A percentile compares a stretch with the other conserved stretches of the same genome.
These are phyloP conservation scores for Odontamblyopus rebecca DNA, from an alignment of 2,797 vertebrate species.

Conservation along the genomic window DNA sequence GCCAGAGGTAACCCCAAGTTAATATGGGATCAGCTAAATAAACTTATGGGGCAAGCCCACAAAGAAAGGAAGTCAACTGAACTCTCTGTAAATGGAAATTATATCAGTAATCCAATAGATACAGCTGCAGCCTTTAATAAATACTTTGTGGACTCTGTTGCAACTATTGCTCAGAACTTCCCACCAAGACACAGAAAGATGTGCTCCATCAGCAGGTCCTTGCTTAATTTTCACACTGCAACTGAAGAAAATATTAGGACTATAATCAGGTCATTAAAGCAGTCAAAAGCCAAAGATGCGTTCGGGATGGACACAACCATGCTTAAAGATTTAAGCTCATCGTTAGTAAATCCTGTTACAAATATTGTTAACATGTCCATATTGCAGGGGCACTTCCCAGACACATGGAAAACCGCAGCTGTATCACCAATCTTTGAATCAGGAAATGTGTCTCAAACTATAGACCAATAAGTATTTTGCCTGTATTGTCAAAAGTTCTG, in stretches of 20 bases:
- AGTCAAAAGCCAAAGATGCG: constrained; percentile 11
- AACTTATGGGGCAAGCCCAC: too few species aligned
- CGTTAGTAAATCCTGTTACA: neutral
- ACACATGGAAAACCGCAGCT: constrained; percentile 14
- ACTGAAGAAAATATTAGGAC: neutral
- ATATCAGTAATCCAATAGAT: too few species aligned
- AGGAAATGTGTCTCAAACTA: constrained; percentile 11
- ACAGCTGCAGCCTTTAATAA: too few species aligned
- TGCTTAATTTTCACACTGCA: constrained; percentile 1
- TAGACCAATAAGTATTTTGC: constrained; percentile 9
- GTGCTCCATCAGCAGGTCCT: neutral
- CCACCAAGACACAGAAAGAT: too few species aligned
- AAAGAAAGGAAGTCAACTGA: too few species aligned
- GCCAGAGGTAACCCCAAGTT: too few species aligned
- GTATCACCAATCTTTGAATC: constrained; percentile 12
- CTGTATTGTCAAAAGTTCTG: neutral
- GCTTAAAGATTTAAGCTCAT: constrained; percentile 5
- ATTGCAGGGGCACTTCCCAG: constrained; percentile 1
- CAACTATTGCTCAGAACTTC: too few species aligned
- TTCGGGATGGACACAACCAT: constrained; percentile 10
- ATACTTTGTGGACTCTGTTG: too few species aligned
- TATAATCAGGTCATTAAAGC: constrained; percentile 7
- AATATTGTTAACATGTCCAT: constrained; percentile 6
- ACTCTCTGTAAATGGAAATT: too few species aligned
- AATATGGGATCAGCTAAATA: too few species aligned